These are phyloP conservation scores for Phyllostomus discolor DNA, from an alignment of 2,113 vertebrate species.

Conservation along the genomic window DNA sequence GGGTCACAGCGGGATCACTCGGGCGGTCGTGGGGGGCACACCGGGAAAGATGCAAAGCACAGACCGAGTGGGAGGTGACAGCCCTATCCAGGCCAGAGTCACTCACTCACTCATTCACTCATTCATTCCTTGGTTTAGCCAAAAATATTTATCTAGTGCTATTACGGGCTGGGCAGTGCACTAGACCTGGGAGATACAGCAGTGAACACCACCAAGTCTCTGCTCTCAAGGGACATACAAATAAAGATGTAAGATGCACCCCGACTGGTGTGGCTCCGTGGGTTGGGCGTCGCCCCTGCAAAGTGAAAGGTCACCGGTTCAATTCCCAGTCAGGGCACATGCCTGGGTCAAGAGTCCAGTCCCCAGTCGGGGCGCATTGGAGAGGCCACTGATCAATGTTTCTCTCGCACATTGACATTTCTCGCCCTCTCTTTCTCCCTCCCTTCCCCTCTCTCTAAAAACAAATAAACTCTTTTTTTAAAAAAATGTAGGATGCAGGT, in stretches of 20 bases:
- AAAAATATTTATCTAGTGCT: background rate
- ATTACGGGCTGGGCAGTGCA: background rate
- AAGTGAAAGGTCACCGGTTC: too few species aligned
- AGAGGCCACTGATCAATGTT: too few species aligned
- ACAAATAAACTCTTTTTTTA: too few species aligned
- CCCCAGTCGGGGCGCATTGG: too few species aligned
- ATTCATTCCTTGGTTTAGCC: background rate
- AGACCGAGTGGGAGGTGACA: background rate
- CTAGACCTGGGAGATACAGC: background rate
- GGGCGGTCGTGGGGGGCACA: fast-evolving
- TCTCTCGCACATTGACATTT: too few species aligned
- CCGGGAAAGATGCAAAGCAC: background rate
- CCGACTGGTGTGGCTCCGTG: too few species aligned
- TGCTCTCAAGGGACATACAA: background rate
- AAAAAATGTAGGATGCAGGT: fast-evolving
- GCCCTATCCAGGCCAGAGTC: background rate
- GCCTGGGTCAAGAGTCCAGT: too few species aligned
- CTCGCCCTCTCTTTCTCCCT: too few species aligned
- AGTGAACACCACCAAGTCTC: background rate
- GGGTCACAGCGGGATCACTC: background rate
- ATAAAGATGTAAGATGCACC: fast-evolving
- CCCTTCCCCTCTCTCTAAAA: too few species aligned
- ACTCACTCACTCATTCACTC: background rate
- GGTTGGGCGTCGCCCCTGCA: too few species aligned
- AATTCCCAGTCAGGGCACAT: too few species aligned